These are phyloP conservation scores for Stenichneumon culpator DNA, from an alignment of 2,888 invertebrate species.

Conservation along the genomic window DNA sequence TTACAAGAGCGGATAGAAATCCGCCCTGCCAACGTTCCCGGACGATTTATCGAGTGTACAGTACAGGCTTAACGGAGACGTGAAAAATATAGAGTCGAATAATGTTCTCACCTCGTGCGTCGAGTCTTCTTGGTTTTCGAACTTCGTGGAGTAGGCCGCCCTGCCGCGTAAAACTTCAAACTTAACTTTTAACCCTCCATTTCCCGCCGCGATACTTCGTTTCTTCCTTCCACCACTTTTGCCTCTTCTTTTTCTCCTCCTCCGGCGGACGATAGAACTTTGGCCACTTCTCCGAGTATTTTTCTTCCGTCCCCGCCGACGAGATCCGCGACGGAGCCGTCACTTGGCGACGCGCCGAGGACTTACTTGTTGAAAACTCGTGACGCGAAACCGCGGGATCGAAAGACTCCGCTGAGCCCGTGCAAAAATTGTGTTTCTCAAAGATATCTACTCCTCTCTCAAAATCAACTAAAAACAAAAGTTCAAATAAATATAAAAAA, in stretches of 20 bases:
- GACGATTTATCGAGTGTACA: neutral
- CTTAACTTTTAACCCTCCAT: slow-evolving; percentile 71
- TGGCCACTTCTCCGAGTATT: slow-evolving; percentile 16
- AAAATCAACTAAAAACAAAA: slow-evolving; percentile 4
- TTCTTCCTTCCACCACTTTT: slow-evolving; percentile 31
- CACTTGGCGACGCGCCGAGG: slow-evolving; percentile 5
- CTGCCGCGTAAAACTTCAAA: slow-evolving; percentile 69
- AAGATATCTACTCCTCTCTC: neutral
- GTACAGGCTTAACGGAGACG: neutral
- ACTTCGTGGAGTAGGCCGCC: slow-evolving; percentile 73
- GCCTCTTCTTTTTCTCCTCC: slow-evolving; percentile 6
- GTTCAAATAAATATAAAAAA: neutral
- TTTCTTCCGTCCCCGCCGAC: slow-evolving; percentile 4
- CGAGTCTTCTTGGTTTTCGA: slow-evolving; percentile 69
- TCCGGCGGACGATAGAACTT: slow-evolving; percentile 16
- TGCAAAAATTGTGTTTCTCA: neutral
- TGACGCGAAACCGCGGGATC: neutral
- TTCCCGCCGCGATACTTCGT: slow-evolving; percentile 59
- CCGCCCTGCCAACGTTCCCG: neutral
- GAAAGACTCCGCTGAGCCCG: neutral
- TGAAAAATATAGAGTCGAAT: neutral
- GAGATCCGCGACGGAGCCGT: slow-evolving; percentile 12
- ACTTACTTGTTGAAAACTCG: slow-evolving; percentile 10
- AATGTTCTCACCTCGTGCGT: slow-evolving; percentile 73
- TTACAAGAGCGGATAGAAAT: neutral